Conservation (phyloP, 2,888 invertebrate species). For the Yponomeuta malinellus region DNA sequence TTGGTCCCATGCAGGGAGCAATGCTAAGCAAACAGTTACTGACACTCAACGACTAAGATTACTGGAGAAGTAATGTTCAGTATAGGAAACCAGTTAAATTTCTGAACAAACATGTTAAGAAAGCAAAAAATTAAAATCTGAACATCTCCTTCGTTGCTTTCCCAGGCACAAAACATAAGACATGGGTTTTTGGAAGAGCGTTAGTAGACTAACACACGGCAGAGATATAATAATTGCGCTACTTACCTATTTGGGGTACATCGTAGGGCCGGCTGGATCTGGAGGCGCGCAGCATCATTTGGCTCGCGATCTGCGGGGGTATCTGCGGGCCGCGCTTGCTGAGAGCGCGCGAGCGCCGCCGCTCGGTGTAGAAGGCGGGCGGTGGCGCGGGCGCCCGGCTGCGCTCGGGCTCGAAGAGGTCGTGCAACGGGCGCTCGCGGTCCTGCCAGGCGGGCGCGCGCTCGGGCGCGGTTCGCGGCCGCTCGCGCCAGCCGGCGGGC, state of each 20-base stretch:
- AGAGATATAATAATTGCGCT: neutral
- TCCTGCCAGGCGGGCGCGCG: constrained; percentile 41
- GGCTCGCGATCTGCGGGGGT: constrained; percentile 79
- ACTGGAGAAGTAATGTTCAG: no score
- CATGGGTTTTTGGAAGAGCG: no score
- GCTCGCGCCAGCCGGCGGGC: constrained; percentile 49
- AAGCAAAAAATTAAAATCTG: no score
- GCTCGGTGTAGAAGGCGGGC: constrained; percentile 51
- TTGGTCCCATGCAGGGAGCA: neutral
- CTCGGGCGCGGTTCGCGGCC: constrained; percentile 37
- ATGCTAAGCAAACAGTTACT: neutral
- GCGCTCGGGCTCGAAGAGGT: constrained; percentile 57
- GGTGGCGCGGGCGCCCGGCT: constrained; percentile 40
- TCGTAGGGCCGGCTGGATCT: constrained; percentile 87
- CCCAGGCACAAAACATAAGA: no score
- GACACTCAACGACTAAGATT: neutral
- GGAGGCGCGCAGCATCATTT: constrained; percentile 86
- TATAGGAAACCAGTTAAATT: no score
- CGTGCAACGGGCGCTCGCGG: constrained; percentile 53
- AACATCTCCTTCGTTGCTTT: no score
- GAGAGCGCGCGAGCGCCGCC: constrained; percentile 47
- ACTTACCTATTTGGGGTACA: constrained; percentile 90
- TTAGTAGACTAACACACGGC: no score
- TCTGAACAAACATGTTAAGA: no score
- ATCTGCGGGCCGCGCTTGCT: constrained; percentile 57